Percentiles rank a stretch among this genome's conserved stretches.
phyloP scores from a whole-genome alignment of 2,888 invertebrate genomes.

The Phasia obesa region DNA sequence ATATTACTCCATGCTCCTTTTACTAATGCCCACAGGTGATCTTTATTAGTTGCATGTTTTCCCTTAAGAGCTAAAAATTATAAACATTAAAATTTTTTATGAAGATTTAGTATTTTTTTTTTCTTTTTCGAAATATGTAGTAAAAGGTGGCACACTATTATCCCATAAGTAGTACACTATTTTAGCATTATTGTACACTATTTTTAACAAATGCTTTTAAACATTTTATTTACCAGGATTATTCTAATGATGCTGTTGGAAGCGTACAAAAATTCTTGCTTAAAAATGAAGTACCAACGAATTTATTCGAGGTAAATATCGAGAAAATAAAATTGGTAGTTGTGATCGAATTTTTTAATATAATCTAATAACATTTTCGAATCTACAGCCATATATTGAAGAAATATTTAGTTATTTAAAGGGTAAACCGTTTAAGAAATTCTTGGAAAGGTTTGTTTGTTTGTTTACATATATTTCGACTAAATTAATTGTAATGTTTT shows the following conservation, averaged over 20 bases:
- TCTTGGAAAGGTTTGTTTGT: slow-evolving; percentile 94
- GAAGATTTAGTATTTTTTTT: too few species aligned
- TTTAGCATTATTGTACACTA: too few species aligned
- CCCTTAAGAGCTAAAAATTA: too few species aligned
- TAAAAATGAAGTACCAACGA: slow-evolving; percentile 98
- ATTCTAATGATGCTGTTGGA: slow-evolving; percentile 97
- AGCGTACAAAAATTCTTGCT: slow-evolving; percentile 99
- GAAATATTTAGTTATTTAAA: slow-evolving; percentile 99
- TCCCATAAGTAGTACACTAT: too few species aligned
- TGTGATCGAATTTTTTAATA: not conserved
- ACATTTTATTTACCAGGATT: slow-evolving; percentile 87
- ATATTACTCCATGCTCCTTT: too few species aligned
- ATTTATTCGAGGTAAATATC: slow-evolving; percentile 94
- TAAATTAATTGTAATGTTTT: not conserved
- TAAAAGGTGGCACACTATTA: too few species aligned
- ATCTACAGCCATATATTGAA: slow-evolving; percentile 96
- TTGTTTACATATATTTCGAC: not conserved
- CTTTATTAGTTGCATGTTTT: too few species aligned
- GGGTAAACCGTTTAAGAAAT: slow-evolving; percentile 98
- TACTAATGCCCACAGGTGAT: too few species aligned
- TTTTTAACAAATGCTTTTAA: not conserved
- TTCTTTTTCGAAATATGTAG: too few species aligned
- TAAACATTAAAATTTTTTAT: too few species aligned
- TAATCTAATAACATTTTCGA: slow-evolving; percentile 3
- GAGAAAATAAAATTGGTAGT: not conserved